phyloP scores from a whole-genome alignment of 2,888 invertebrate genomes.

The Cerceris rybyensis region DNA sequence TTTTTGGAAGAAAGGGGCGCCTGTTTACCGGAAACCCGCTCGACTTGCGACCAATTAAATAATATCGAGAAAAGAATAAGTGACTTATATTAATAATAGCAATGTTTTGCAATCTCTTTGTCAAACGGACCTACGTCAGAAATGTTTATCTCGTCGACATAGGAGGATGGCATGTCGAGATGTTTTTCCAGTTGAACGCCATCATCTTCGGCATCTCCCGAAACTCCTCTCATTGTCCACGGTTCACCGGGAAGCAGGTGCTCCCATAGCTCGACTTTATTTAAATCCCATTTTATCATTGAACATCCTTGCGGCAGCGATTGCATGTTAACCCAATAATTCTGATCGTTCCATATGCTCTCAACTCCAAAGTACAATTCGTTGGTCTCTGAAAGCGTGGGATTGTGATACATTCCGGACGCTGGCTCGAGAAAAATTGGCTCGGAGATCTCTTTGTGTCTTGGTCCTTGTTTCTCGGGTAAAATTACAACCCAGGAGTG shows the following conservation, averaged over 20 bases:
- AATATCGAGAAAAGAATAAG: too few species aligned
- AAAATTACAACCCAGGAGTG: conserved; percentile 93
- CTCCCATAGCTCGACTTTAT: conserved; percentile 86
- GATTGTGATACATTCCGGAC: conserved; percentile 84
- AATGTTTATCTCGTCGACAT: conserved; percentile 88
- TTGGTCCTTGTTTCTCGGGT: conserved; percentile 82
- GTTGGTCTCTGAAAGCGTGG: conserved; percentile 83
- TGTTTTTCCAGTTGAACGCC: conserved; percentile 83
- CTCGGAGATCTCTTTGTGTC: conserved; percentile 84
- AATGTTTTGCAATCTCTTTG: neutral
- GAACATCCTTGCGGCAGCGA: conserved; percentile 82
- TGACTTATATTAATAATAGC: too few species aligned
- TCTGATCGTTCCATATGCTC: conserved; percentile 92
- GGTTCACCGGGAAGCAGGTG: conserved; percentile 89
- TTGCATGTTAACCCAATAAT: conserved; percentile 91
- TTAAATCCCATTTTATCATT: conserved; percentile 86
- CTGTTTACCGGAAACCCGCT: neutral
- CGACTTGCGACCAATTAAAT: neutral
- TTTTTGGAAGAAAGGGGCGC: neutral
- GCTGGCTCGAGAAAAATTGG: conserved; percentile 93
- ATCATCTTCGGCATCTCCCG: conserved; percentile 83
- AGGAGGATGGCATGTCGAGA: conserved; percentile 89
- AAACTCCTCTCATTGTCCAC: conserved; percentile 82
- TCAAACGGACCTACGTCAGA: conserved; percentile 49
- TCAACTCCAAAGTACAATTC: conserved; percentile 90